Evolutionary conservation across 2,113 vertebrate species (phyloP).

Genomic region (Larimichthys crocea): DNA sequence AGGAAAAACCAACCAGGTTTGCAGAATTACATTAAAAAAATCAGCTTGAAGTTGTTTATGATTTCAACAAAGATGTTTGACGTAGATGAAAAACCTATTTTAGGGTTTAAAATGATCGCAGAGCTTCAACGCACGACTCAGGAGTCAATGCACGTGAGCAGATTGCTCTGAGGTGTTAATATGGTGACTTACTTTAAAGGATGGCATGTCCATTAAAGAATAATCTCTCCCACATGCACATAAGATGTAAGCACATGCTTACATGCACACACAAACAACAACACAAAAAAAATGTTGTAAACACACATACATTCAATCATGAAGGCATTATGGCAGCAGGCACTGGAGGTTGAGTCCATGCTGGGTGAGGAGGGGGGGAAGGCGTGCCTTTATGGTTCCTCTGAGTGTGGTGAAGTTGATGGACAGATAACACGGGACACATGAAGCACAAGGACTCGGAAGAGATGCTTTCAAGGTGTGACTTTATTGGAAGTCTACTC

Average conservation of each 20-base stretch:
- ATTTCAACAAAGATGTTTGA: neutral
- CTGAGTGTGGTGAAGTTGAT: slow-evolving; percentile 78
- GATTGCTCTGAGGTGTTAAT: slow-evolving; percentile 11
- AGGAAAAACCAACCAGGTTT: neutral
- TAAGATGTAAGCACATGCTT: slow-evolving; percentile 57
- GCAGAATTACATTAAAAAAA: neutral
- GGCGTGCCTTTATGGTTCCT: slow-evolving; percentile 55
- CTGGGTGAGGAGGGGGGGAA: slow-evolving; percentile 31
- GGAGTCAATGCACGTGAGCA: neutral
- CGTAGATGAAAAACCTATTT: neutral
- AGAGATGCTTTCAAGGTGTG: slow-evolving; percentile 86
- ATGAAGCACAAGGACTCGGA: slow-evolving; percentile 88
- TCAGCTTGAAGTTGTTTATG: neutral
- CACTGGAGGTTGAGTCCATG: slow-evolving; percentile 74
- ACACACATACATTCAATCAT: slow-evolving; percentile 59
- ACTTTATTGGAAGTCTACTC: slow-evolving; percentile 82
- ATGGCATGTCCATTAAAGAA: slow-evolving; percentile 37
- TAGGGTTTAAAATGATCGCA: neutral
- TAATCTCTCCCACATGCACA: slow-evolving; percentile 49
- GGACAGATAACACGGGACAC: slow-evolving; percentile 85
- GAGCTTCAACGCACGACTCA: slow-evolving; percentile 13
- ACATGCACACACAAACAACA: slow-evolving; percentile 53
- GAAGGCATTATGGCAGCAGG: slow-evolving; percentile 66
- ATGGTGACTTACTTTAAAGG: slow-evolving; percentile 24
- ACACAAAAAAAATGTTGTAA: neutral